Conservation (phyloP, 2,888 invertebrate genomes). For the Apamea anceps region DNA sequence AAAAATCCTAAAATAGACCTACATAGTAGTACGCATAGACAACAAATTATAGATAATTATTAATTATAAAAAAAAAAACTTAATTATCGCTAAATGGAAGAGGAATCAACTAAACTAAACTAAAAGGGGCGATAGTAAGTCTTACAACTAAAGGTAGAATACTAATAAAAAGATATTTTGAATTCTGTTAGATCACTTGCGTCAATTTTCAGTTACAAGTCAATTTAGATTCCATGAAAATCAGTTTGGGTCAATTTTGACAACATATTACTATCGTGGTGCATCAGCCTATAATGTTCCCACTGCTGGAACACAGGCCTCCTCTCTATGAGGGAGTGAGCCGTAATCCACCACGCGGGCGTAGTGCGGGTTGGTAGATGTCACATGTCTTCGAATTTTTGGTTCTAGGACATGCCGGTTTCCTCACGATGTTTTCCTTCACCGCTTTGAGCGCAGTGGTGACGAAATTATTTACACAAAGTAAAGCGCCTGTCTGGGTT, state of each 20-base stretch:
- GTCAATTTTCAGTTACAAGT: conserved; percentile 32
- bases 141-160: conserved; percentile 76
- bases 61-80: conserved; percentile 87
- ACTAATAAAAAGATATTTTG: conserved; percentile 82
- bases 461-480: background rate
- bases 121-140: conserved; percentile 75
- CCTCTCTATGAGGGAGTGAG: background rate
- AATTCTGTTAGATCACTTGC: conserved; percentile 59
- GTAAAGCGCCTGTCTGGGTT: background rate
- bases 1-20: conserved; percentile 73
- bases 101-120: conserved; percentile 87
- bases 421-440: too few species aligned
- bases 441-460: background rate
- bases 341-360: background rate
- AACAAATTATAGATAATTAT: conserved; percentile 82
- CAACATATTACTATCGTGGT: conserved; percentile 1
- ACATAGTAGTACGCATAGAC: conserved; percentile 79
- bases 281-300: background rate
- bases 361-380: background rate
- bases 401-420: background rate
- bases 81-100: conserved; percentile 87
- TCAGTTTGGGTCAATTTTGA: background rate
- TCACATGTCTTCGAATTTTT: background rate
- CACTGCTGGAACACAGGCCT: background rate
- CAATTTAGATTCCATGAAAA: conserved; percentile 5